A percentile compares a stretch with the other conserved stretches of the same genome.
These are phyloP conservation scores for Haliclona indistincta DNA, from an alignment of 37 sponge, comb jelly and placozoan genomes.

Conservation along the genomic window DNA sequence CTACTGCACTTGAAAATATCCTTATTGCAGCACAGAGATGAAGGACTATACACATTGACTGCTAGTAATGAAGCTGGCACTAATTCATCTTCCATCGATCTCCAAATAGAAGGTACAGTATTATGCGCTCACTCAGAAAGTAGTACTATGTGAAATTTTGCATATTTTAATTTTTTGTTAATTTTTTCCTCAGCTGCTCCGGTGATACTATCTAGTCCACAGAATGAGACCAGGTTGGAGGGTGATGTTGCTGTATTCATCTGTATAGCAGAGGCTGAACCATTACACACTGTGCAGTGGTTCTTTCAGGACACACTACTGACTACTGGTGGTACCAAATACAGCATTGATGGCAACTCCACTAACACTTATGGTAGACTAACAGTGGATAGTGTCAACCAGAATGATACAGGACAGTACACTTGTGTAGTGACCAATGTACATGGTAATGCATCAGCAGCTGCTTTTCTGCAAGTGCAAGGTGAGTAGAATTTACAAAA, in stretches of 20 bases:
- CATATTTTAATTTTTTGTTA: conserved; percentile 4
- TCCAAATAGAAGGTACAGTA: neutral
- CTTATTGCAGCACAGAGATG: neutral
- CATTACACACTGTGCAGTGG: neutral
- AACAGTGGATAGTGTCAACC: neutral
- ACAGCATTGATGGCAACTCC: neutral
- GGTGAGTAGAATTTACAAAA: too few species aligned
- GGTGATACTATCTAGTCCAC: neutral
- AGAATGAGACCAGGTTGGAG: neutral
- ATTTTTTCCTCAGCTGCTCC: conserved; percentile 12
- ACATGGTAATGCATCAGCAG: neutral
- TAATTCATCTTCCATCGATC: neutral
- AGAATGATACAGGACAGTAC: neutral
- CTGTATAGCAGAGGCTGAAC: neutral
- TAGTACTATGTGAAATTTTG: too few species aligned
- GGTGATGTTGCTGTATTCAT: neutral
- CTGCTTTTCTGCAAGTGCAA: conserved; percentile 5
- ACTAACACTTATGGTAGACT: neutral
- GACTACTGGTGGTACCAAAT: neutral
- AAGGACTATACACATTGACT: neutral
- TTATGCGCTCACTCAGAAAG: too few species aligned
- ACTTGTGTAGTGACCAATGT: conserved; percentile 8
- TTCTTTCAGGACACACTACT: neutral
- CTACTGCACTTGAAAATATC: too few species aligned
- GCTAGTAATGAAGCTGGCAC: conserved; percentile 11